Evolutionary conservation across 2,888 invertebrate species (phyloP), one percentile per base, ranked within the genome.

Genomic region (Andrena praecox): DNA sequence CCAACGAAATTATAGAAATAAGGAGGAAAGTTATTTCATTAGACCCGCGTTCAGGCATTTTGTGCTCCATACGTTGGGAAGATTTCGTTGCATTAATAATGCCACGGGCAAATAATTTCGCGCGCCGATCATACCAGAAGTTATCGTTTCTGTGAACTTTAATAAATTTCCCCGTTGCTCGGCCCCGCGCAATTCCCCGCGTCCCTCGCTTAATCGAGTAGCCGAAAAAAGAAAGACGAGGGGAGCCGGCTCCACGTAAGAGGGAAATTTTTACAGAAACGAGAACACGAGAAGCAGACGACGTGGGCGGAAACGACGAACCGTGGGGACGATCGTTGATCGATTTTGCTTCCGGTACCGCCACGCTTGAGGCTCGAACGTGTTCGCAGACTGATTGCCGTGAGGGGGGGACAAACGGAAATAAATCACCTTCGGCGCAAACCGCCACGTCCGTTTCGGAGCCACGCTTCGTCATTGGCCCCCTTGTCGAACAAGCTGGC

Each of bases 371-470:
- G 59, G 24, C 54, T 60, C 50, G 56, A 70, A 80, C 79, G 64
- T 79, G 84, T 72, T 66, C 54, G 12, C 12, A 12, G 76, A 71
- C 64, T 70, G 84, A 84, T 84, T 79, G 75, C 79, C 27, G 27
- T 56, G 56, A 24, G 42, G 27, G 29, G 42, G 27, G 56, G 84
- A 76, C 72, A 84, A 84, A 79, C 84, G 79, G 76, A 84, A 84
- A 84, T 84, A 84, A 84, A 84, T 84, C 84, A 75, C 76, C 69
- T 84, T 73, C 31, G 52, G 42, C 69, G 24, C 52, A 52, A 66
- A 70, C 63, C 52, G 48, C 24, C 67, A 54, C 48, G 54, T 70
- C 66, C 69, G 69, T 33, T 56, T 66, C 12, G 71, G 24, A 20
- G 16, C 56, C 56, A 8, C 48, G 74, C 20, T 75, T 59, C 78